Percentiles rank a stretch among this genome's conserved stretches.
phyloP scores from a whole-genome alignment of 1,140 invertebrate species.

The Bombus vancouverensis region DNA sequence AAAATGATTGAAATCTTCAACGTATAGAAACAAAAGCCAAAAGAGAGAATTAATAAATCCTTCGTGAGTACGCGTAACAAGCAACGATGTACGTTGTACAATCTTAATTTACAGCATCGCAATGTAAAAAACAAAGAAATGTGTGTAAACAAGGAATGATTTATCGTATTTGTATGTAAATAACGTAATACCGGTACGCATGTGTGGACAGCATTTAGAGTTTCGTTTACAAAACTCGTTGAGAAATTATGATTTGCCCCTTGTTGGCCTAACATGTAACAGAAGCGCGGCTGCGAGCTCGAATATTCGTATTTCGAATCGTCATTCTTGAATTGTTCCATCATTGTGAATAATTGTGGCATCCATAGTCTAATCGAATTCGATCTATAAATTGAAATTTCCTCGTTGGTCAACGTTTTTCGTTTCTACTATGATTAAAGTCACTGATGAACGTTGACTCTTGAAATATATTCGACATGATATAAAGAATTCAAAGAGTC shows the following conservation, averaged over 20 bases:
- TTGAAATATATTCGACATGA: neutral
- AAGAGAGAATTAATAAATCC: neutral
- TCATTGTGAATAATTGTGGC: slow-evolving; percentile 78
- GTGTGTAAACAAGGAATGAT: neutral
- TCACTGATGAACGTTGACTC: neutral
- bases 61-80: neutral
- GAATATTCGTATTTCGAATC: slow-evolving; percentile 42
- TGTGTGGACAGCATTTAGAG: neutral
- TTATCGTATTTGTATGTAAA: neutral
- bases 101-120: neutral
- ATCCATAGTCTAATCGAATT: slow-evolving; percentile 79
- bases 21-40: neutral
- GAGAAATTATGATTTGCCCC: slow-evolving; percentile 35
- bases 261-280: slow-evolving; percentile 66
- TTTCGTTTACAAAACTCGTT: slow-evolving; percentile 21
- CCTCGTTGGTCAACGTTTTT: neutral
- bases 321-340: slow-evolving; percentile 73
- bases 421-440: neutral
- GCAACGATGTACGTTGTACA: neutral
- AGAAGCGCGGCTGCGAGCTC: slow-evolving; percentile 59
- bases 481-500: neutral
- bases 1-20: neutral
- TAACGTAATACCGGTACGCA: slow-evolving; percentile 55
- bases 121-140: neutral
- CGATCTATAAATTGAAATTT: slow-evolving; percentile 65